Conservation (phyloP, 2,113 vertebrate species). For the Silurus meridionalis region DNA sequence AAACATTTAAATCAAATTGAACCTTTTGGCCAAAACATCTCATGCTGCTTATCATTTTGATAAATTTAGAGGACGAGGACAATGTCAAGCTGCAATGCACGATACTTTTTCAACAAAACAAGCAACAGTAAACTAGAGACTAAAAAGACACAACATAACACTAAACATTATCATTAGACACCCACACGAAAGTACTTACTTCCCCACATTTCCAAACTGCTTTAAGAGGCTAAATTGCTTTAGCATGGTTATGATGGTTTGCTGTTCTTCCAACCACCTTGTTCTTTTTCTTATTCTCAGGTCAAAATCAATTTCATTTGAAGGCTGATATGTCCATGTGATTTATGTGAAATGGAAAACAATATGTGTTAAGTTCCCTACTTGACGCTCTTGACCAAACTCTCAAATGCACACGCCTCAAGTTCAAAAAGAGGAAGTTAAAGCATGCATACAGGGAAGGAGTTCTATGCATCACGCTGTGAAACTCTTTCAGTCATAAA, state of each 20-base stretch:
- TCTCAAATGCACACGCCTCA: conserved; percentile 45
- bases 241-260: conserved; percentile 65
- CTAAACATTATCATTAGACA: conserved; percentile 25
- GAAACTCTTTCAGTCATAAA: conserved; percentile 40
- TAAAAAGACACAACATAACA: not conserved
- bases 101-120: not conserved
- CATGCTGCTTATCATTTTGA: not conserved
- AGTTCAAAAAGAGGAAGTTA: conserved; percentile 71
- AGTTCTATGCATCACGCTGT: conserved; percentile 42
- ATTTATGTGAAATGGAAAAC: conserved; percentile 13
- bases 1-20: not conserved
- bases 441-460: conserved; percentile 56
- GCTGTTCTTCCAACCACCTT: conserved; percentile 22
- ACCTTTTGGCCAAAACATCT: not conserved
- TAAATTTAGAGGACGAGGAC: not conserved
- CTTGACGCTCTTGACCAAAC: conserved; percentile 25
- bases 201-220: conserved; percentile 63
- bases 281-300: conserved; percentile 10
- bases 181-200: conserved; percentile 53
- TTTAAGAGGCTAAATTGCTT: conserved; percentile 75
- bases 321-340: conserved; percentile 23
- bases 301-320: conserved; percentile 41
- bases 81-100: not conserved
- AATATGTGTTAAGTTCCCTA: conserved; percentile 21
- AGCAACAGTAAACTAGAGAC: not conserved